Base-by-base conservation (phyloP, 2,113 vertebrate genomes). In the Helogale parvula region DNA sequence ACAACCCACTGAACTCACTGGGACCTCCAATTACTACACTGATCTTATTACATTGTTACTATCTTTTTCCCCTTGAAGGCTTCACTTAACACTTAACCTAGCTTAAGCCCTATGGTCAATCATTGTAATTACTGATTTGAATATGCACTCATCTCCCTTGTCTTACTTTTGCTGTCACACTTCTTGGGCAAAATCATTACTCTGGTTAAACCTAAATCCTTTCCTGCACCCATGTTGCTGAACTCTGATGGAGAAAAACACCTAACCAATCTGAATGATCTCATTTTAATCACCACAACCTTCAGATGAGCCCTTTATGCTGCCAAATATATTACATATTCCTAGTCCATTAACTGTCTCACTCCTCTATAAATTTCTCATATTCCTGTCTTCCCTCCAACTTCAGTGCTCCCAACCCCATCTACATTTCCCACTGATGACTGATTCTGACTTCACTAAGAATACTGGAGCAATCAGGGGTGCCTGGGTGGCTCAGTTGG, bases 191-290 rank as follows among this genome's bases (percentile, higher is more conserved):
- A 93, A 88, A 50, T 84, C 38, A 0, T 41, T 89, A 77, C 31
- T 93, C 25, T 50, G 60, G 38, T 77, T 96, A 77, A 93, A 77
- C 35, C 13, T 63, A 76, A 69, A 38, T 50, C 50, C 71, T 90
- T 79, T 92, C 66, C 94, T 85, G 31, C 21, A 96, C 3, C 35
- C 15, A 52, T 29, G 17, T 14, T 77, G 77, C 47, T n/a, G 21
- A 93, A 71, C 38, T 93, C 69, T 90, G 71, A 77, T 71, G 50
- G 19, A 69, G 11, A 92, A 93, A 96, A 96, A 69, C 21, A 69
- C 41, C 52, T 45, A 71, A 60, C 41, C 14, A 52, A 68, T 50
- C 5, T 71, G 25, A 90, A 38, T 79, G 14, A 69, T 68, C 50
- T 77, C 60, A 85, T 50, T 96, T 96, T 66, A 76, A 76, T 77